phyloP scores from a whole-genome alignment of 2,797 vertebrate species.

The Characodon lateralis region DNA sequence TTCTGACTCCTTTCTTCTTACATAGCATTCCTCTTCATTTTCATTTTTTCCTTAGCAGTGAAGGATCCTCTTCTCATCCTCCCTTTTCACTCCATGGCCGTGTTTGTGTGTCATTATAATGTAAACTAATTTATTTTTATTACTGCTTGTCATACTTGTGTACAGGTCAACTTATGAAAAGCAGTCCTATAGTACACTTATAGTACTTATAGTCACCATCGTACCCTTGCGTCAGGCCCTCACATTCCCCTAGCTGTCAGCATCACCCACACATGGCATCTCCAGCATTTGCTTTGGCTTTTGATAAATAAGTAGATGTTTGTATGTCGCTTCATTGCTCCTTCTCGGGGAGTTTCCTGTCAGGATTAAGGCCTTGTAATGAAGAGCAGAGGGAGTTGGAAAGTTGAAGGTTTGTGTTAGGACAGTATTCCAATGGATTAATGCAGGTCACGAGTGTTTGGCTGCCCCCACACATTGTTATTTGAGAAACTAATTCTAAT shows the following conservation, averaged over 20 bases:
- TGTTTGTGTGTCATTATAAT: slow-evolving; percentile 17
- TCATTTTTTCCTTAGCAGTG: slow-evolving; percentile 30
- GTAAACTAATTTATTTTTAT: slow-evolving; percentile 37
- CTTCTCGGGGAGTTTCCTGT: slow-evolving; percentile 53
- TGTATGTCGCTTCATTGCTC: slow-evolving; percentile 31
- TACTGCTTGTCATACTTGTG: slow-evolving; percentile 26
- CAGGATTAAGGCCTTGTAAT: slow-evolving; percentile 74
- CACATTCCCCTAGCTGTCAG: slow-evolving; percentile 48
- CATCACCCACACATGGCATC: slow-evolving; percentile 48
- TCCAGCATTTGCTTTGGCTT: slow-evolving; percentile 60
- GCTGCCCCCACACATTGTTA: slow-evolving; percentile 39
- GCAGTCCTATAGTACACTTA: slow-evolving; percentile 12
- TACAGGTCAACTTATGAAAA: slow-evolving; percentile 9
- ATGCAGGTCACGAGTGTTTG: slow-evolving; percentile 58
- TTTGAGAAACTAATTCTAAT: slow-evolving; percentile 56
- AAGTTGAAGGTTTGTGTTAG: slow-evolving; percentile 41
- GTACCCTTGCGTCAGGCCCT: slow-evolving; percentile 18
- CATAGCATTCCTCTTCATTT: slow-evolving; percentile 7
- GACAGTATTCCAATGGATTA: slow-evolving; percentile 59
- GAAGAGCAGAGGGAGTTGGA: slow-evolving; percentile 60
- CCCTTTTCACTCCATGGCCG: slow-evolving; percentile 10
- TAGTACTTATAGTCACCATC: slow-evolving; percentile 6
- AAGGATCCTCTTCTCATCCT: slow-evolving; percentile 43
- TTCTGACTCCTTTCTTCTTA: slow-evolving; percentile 32
- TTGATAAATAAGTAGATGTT: slow-evolving; percentile 49